Conservation (phyloP, 2,888 invertebrate species). For the Brachycybe producta region DNA sequence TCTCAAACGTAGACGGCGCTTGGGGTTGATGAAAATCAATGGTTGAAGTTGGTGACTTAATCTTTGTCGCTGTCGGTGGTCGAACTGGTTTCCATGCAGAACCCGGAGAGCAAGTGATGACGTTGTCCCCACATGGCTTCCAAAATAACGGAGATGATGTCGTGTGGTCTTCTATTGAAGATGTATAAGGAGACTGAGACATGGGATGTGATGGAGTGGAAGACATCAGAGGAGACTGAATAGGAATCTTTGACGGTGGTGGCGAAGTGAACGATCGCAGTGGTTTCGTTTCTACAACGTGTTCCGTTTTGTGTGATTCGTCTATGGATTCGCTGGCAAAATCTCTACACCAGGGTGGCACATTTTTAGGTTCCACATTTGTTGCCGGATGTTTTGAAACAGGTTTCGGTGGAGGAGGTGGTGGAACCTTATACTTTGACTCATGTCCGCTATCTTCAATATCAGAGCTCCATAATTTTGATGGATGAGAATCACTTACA, state of each 20-base stretch:
- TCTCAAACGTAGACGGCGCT: slow-evolving; percentile 38
- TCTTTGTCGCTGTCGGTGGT: not conserved
- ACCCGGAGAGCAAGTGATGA: no score
- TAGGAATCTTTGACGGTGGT: slow-evolving; percentile 5
- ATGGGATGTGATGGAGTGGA: slow-evolving; percentile 12
- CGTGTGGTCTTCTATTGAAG: not conserved
- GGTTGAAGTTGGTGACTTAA: slow-evolving; percentile 14
- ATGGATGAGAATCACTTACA: no score
- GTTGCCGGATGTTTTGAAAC: not conserved
- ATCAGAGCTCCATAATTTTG: no score
- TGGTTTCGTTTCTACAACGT: no score
- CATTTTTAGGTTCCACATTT: not conserved
- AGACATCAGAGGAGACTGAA: slow-evolving; percentile 1
- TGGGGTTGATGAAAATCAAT: no score
- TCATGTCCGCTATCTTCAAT: no score
- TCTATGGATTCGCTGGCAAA: no score
- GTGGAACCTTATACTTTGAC: no score
- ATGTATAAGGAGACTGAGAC: slow-evolving; percentile 1
- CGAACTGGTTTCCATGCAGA: slow-evolving; percentile 15
- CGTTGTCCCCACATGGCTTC: slow-evolving; percentile 12
- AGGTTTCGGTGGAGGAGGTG: slow-evolving; percentile 13
- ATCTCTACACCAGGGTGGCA: not conserved
- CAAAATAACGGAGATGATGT: not conserved
- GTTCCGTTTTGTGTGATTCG: no score
- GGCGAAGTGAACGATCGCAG: no score